Evolutionary conservation across 2,797 vertebrate genomes (phyloP).

Genomic region (Cossypha niveicapilla): DNA sequence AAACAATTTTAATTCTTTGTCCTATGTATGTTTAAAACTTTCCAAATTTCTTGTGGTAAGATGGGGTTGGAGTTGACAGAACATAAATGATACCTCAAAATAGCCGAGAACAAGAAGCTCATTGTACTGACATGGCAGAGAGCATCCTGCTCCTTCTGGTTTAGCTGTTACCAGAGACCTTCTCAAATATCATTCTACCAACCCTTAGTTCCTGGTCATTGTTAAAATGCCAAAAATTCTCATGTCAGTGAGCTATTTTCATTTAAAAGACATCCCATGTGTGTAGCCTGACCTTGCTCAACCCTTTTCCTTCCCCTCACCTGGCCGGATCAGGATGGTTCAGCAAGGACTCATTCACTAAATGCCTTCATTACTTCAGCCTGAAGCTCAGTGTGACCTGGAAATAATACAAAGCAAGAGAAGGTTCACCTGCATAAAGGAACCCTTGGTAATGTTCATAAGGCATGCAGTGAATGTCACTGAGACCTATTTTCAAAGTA

Average conservation of each 20-base stretch:
- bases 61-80: not conserved
- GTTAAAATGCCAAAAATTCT: not conserved
- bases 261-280: not conserved
- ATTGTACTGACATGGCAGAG: not conserved
- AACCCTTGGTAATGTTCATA: not conserved
- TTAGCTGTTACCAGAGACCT: not conserved
- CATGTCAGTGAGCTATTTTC: not conserved
- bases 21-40: not conserved
- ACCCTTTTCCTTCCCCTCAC: not conserved
- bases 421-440: not conserved
- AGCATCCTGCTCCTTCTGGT: not conserved
- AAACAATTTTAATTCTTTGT: not conserved
- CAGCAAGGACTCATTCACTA: fast-evolving
- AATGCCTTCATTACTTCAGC: not conserved
- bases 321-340: not conserved
- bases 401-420: not conserved
- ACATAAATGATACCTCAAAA: not conserved
- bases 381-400: not conserved
- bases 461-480: too few relatives aligned
- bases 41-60: not conserved
- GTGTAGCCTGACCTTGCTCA: not conserved
- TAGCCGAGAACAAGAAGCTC: not conserved
- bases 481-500: not conserved
- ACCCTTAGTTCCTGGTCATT: not conserved
- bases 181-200: not conserved